Conservation (phyloP, 2,113 vertebrate species). For the Dipodomys ordii region DNA sequence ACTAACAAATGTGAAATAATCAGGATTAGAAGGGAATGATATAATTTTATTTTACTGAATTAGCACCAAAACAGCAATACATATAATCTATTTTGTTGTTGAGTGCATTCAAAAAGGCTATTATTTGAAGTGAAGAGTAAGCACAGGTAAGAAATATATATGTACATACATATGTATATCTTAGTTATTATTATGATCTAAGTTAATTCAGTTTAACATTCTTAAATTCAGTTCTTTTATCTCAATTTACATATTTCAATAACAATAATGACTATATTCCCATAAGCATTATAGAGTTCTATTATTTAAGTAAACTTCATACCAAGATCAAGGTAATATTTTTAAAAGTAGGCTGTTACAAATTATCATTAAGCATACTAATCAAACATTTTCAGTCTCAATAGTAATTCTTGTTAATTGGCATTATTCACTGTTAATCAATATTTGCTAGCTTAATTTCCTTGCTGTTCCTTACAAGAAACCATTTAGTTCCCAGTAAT, state of each 20-base stretch:
- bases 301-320: neutral
- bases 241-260: neutral
- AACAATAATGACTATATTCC: neutral
- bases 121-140: neutral
- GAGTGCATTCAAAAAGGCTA: neutral
- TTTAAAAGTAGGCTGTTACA: neutral
- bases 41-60: constrained; percentile 68
- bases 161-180: no score
- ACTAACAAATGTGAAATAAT: constrained; percentile 33
- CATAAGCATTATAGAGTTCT: neutral
- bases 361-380: neutral
- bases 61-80: constrained; percentile 68
- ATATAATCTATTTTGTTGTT: constrained; percentile 25
- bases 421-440: neutral
- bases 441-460: neutral
- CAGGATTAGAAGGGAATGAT: constrained; percentile 67
- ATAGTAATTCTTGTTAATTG: neutral
- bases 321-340: neutral
- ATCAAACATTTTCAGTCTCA: neutral
- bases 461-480: neutral
- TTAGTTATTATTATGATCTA: neutral
- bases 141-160: no score
- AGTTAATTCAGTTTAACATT: neutral
- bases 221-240: neutral
- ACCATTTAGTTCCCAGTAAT: neutral